phyloP scores from a whole-genome alignment of 2,113 vertebrate genomes.

The Oryzias celebensis region DNA sequence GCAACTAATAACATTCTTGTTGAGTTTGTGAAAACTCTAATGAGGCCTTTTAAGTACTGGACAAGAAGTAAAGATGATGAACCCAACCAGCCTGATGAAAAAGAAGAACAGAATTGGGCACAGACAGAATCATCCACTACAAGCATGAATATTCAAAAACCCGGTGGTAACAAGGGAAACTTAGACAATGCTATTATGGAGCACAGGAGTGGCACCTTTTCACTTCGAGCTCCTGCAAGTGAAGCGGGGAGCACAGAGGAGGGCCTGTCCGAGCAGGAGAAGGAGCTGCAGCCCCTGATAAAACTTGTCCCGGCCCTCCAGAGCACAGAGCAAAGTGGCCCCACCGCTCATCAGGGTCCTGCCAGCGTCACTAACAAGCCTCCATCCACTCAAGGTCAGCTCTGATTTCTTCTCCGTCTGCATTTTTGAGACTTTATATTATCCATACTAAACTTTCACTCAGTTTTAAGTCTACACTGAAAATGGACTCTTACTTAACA shows the following conservation, averaged over 20 bases:
- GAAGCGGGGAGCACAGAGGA: constrained; percentile 42
- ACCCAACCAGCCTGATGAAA: constrained; percentile 23
- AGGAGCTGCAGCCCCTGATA: constrained; percentile 62
- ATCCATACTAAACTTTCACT: neutral
- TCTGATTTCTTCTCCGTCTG: neutral
- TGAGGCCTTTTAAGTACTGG: constrained; percentile 75
- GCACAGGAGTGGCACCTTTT: constrained; percentile 28
- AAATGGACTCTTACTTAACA: neutral
- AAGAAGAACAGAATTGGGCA: constrained; percentile 38
- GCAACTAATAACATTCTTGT: constrained; percentile 67
- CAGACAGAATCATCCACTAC: constrained; percentile 25
- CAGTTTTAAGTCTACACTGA: constrained; percentile 8
- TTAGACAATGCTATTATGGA: constrained; percentile 71
- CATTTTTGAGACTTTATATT: neutral
- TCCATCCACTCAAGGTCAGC: constrained; percentile 47
- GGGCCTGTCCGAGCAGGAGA: constrained; percentile 73
- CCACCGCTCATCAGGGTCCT: constrained; percentile 19
- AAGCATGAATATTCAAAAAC: constrained; percentile 48
- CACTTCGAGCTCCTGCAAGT: constrained; percentile 34
- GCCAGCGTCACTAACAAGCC: constrained; percentile 19
- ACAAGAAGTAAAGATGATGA: constrained; percentile 27
- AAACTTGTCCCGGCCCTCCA: constrained; percentile 46
- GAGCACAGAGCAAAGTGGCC: constrained; percentile 19
- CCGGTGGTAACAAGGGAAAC: constrained; percentile 52
- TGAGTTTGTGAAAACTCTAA: constrained; percentile 73